Base-by-base conservation (phyloP, 2,797 vertebrate genomes). In the Sardinella longiceps region DNA sequence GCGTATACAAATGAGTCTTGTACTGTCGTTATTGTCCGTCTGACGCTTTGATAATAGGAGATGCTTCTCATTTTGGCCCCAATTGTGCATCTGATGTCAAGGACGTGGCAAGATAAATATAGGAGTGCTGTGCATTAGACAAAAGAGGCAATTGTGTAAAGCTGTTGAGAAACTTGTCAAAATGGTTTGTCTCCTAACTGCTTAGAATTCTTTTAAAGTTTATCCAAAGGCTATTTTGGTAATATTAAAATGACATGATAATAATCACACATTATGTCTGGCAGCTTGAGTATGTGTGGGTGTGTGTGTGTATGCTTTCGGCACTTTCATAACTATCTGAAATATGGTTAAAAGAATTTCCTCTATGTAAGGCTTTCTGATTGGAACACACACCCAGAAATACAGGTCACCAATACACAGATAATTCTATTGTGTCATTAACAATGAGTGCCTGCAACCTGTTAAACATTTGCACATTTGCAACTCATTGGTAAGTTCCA, bases 21-120 rank as follows among this genome's bases (percentile, higher is more conserved):
- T 89, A 90, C 89, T 88, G 84, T 60, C 86, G 84, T 77, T 77
- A 77, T 77, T 77, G 88, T 91, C 87, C 60, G 25, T 80, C 23
- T 77, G 48, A 43, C 82, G 53, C 88, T 87, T 87, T 88, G 89
- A 89, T 85, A 87, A 87, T 89, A 91, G 91, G 90, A 88, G 88
- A 89, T 90, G 91, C 88, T 85, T 89, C 88, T 91, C 82, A 92
- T 85, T 83, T 80, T 70, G 28, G 5, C 80, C 86, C 81, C 90
- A 89, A 92, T 91, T 92, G 88, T 89, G 87, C 91, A 91, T 85
- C 89, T 87, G 89, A 87, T 83, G 90, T 92, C 91, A 88, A 92
- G 88, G 91, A 91, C 92, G 84, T 87, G 74, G 51, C 87, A 86
- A 92, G 87, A 90, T 90, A 85, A 74, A 43, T 77, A 43, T 23